Conservation (phyloP, 2,888 invertebrate genomes). For the Punctoribates punctum region DNA sequence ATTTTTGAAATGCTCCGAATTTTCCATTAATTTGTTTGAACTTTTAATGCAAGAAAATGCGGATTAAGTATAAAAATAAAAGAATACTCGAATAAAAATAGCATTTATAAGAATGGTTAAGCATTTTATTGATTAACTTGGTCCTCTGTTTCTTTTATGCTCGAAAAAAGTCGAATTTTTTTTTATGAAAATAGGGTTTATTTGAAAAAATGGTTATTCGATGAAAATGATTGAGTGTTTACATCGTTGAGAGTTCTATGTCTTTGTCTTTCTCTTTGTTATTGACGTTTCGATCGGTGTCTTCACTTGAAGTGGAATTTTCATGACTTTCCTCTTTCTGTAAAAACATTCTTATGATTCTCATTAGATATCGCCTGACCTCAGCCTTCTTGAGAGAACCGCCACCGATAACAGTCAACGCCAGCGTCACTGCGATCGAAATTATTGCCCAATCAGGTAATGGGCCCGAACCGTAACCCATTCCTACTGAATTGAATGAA, state of each 20-base stretch:
- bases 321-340: background rate
- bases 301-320: background rate
- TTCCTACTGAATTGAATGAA: background rate
- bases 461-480: background rate
- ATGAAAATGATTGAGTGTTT: too few species aligned
- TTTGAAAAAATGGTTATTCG: too few species aligned
- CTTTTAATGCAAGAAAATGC: too few species aligned
- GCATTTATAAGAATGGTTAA: too few species aligned
- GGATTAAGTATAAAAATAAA: too few species aligned
- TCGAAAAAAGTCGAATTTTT: too few species aligned
- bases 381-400: constrained; percentile 14
- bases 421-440: background rate
- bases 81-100: too few species aligned
- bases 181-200: too few species aligned
- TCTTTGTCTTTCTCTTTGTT: background rate
- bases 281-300: background rate
- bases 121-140: too few species aligned
- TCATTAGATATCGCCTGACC: background rate
- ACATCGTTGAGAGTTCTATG: background rate
- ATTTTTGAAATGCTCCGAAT: too few species aligned
- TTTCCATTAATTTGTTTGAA: too few species aligned
- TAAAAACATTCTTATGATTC: constrained; percentile 12
- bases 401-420: constrained; percentile 31
- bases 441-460: constrained; percentile 41
- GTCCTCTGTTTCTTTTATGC: too few species aligned